phyloP scores from a whole-genome alignment of 2,113 vertebrate species.

The Blennius ocellaris region DNA sequence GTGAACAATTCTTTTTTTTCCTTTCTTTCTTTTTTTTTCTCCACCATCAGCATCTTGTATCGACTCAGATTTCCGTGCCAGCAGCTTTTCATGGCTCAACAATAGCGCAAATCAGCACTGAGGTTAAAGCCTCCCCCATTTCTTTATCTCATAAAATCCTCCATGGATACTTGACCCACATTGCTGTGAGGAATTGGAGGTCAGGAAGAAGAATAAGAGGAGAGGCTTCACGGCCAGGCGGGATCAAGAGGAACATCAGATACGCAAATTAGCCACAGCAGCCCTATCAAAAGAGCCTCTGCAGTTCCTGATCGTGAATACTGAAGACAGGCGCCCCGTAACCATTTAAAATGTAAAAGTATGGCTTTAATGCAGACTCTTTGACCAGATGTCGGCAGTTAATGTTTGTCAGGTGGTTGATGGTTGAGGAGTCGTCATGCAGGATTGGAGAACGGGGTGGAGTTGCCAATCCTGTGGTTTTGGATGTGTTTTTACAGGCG shows the following conservation, averaged over 20 bases:
- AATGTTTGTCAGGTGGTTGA: neutral
- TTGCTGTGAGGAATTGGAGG: conserved; percentile 51
- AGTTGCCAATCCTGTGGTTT: conserved; percentile 30
- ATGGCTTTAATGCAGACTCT: conserved; percentile 9
- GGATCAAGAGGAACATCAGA: conserved; percentile 45
- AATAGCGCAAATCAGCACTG: conserved; percentile 60
- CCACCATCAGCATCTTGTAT: conserved; percentile 47
- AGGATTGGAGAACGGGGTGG: conserved; percentile 4
- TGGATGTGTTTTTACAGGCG: conserved; percentile 37
- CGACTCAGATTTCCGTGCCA: conserved; percentile 44
- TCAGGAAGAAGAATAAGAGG: conserved; percentile 48
- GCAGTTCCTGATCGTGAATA: neutral
- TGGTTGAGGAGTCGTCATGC: neutral
- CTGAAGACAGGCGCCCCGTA: neutral
- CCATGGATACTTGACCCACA: conserved; percentile 69
- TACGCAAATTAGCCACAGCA: conserved; percentile 50
- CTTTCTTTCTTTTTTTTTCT: neutral
- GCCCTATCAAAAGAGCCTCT: conserved; percentile 29
- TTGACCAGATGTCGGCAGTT: conserved; percentile 31
- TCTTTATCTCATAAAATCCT: conserved; percentile 64
- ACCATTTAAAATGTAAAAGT: conserved; percentile 21
- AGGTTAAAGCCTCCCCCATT: conserved; percentile 37
- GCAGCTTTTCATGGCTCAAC: conserved; percentile 58
- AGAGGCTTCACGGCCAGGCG: conserved; percentile 28
- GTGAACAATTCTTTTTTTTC: conserved; percentile 1